Evolutionary conservation across 2,888 invertebrate genomes (phyloP).

Genomic region (Gerris lacustris): DNA sequence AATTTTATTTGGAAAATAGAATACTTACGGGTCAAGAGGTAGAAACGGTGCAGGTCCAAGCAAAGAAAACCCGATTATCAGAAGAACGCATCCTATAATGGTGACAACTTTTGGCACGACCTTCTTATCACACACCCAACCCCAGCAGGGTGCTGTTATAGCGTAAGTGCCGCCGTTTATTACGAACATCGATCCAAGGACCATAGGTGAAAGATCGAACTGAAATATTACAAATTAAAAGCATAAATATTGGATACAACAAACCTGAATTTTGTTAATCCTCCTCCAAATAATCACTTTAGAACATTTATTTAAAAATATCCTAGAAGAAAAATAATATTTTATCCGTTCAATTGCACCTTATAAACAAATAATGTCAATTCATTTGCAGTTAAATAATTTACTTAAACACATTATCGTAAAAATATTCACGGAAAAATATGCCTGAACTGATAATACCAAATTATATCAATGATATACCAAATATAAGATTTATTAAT

Average conservation of each 20-base stretch:
- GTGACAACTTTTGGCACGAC: conserved; percentile 55
- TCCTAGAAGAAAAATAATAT: too few species aligned
- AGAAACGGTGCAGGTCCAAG: conserved; percentile 73
- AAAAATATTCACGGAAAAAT: too few species aligned
- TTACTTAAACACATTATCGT: too few species aligned
- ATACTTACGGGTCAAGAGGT: conserved; percentile 46
- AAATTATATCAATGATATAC: too few species aligned
- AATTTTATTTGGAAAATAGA: too few species aligned
- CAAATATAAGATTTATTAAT: too few species aligned
- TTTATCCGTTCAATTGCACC: too few species aligned
- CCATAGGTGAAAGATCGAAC: conserved; percentile 55
- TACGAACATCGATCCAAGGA: conserved; percentile 68
- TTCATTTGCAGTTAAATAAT: too few species aligned
- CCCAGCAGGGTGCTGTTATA: conserved; percentile 63
- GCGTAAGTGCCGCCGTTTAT: conserved; percentile 74
- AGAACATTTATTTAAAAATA: too few species aligned
- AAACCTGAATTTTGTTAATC: conserved; percentile 4
- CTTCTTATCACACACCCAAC: conserved; percentile 63
- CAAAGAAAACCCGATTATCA: conserved; percentile 56
- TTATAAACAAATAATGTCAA: too few species aligned
- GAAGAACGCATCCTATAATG: conserved; percentile 51
- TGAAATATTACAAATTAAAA: conserved; percentile 33
- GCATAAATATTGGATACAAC: background rate
- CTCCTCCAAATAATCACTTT: background rate
- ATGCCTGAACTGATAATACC: too few species aligned